Percentiles rank a stretch among this genome's conserved stretches.
phyloP scores from a whole-genome alignment of 1,140 invertebrate species.

The Zeugodacus cucurbitae region DNA sequence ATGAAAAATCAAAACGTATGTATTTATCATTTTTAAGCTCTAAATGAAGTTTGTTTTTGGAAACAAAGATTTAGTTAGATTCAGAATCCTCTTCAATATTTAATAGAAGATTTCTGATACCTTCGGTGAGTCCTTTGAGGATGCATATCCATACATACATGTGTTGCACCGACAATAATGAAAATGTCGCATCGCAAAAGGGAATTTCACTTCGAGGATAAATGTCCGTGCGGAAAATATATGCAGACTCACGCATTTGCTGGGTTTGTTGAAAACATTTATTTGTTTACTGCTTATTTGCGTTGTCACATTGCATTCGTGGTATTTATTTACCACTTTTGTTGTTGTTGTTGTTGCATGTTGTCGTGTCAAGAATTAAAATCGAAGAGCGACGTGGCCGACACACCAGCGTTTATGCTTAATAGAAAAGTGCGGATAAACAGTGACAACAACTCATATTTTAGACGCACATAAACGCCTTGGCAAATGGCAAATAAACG shows the following conservation, averaged over 20 bases:
- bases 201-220: not conserved
- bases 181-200: not conserved
- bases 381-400: not conserved
- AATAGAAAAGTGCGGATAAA: not conserved
- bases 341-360: not conserved
- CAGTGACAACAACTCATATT: slow-evolving; percentile 16
- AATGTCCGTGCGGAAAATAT: not conserved
- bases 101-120: too few species aligned
- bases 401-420: not conserved
- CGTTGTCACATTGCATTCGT: not conserved
- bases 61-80: too few species aligned
- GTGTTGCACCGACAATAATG: too few species aligned
- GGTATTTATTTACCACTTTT: not conserved
- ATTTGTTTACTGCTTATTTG: not conserved
- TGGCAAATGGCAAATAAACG: slow-evolving; percentile 27
- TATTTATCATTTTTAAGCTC: too few species aligned
- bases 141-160: too few species aligned
- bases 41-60: too few species aligned
- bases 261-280: not conserved
- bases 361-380: not conserved
- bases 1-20: too few species aligned
- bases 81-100: too few species aligned
- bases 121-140: too few species aligned
- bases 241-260: slow-evolving; percentile 19
- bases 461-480: slow-evolving; percentile 17